Base-by-base conservation (phyloP, 2,113 vertebrate species). In the Corythaeola cristata region DNA sequence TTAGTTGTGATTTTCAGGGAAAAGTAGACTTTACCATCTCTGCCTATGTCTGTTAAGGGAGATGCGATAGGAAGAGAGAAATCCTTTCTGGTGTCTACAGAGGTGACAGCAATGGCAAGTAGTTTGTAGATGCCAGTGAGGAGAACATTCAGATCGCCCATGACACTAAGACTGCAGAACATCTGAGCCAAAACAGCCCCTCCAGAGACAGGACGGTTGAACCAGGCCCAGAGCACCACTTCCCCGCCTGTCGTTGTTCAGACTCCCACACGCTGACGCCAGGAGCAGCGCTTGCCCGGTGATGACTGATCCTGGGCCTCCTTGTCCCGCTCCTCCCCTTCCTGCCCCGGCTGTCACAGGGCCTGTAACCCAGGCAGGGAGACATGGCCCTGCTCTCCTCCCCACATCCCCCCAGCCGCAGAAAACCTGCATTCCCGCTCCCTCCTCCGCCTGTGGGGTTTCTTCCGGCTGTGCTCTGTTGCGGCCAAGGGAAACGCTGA, bases 161-260 rank as follows among this genome's bases (percentile, higher is more conserved):
- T 24, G n/a, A 6, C 67, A 52, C 28, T 8, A 5, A 10, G 32
- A 5, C 8, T 15, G 35, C 56, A 41, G 56, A 52, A 39, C 28
- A 47, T 5, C 12, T 5, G 67, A 84, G 53, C 35, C 35, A 3
- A 15, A 19, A 44, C 0, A 27, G 26, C 44, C 21, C 27, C 23
- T n/a, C 6, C 0, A 4, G 33, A n/a, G 73, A n/a, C 27, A 27
- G 90, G 63, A 35, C 0, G 1, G 59, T 9, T 27, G 37, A 63
- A 53, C 72, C 3, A 63, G 59, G 50, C 35, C 23, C 52, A 6
- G 10, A 5, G 45, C 12, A 30, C 39, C n/a, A 1, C 55, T 24
- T 20, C 24, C 32, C n/a, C 0, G 9, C 27, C 66, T 2, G 47
- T 0, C 1, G 5, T 15, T 4, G 30, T 21, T 1, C 1, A 2